Base-by-base conservation (phyloP, 2,888 invertebrate species). In the Willowsia nigromaculata region DNA sequence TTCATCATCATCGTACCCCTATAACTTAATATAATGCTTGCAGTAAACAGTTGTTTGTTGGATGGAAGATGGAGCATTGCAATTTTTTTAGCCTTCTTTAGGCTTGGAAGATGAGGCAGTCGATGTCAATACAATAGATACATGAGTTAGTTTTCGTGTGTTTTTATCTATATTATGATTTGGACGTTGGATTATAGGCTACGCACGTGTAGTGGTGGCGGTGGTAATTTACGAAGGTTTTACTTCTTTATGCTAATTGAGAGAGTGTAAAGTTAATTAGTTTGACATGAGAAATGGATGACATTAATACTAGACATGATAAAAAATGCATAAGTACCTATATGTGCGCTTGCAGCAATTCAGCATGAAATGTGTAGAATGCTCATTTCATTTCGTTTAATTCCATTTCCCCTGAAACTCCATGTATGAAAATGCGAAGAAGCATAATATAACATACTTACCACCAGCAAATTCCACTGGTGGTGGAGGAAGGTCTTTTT, bases 221-320 rank as follows among this genome's bases (percentile, higher is more conserved):
- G 74, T 74, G 74, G 56, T 33, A 78, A 80, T 80, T 80, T 80
- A 59, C 62, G 71, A 88, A 88, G 76, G 68, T 88, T 88, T 82
- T 83, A 65, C 50, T 71, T 74, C 82, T 76, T 83, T 88, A 88
- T 88, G 88, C 78, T 88, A 88, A 88, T 88, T 88, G 88, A 78
- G 88, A 83, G 88, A 88, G 83, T 88, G 88, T 88, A 88, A 88
- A 88, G 88, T 88, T 88, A 88, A 88, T 88, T 88, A 88, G 88
- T 88, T 83, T 88, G 88, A 88, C 88, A 88, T 83, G 83, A 83
- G 88, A 88, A 83, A 88, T 87, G 83, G 88, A 83, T 88, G 78
- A 78, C 88, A 83, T 76, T 71, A 59, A 18, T 37, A 37, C 50
- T 68, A 78, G 25, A 53, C 9, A 56, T 25, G 71, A 71, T 84